These are phyloP conservation scores for Tachyglossus aculeatus DNA, from an alignment of 2,797 vertebrate genomes.

Conservation along the genomic window DNA sequence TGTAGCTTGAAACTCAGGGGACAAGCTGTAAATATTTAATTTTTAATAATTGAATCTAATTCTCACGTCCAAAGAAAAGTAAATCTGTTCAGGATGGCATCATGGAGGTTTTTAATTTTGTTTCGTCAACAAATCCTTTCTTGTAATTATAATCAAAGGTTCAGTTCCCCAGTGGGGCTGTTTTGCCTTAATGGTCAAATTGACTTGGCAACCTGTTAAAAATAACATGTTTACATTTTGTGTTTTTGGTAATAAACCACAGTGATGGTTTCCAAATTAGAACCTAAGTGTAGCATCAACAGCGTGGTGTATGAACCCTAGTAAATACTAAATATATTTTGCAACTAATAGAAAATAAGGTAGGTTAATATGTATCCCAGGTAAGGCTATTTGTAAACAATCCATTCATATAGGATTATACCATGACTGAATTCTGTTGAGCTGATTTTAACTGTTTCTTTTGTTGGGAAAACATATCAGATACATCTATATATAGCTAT, in stretches of 20 bases:
- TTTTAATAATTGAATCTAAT: constrained; percentile 6
- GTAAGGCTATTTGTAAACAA: too few relatives aligned
- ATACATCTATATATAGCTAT: too few relatives aligned
- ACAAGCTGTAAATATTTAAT: constrained; percentile 16
- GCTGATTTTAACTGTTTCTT: too few relatives aligned
- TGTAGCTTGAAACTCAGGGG: not conserved
- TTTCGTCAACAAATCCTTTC: constrained; percentile 30
- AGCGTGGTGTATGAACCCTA: not conserved
- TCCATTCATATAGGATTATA: too few relatives aligned
- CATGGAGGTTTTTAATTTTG: constrained; percentile 31
- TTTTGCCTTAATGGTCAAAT: constrained; percentile 23
- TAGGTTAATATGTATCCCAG: not conserved
- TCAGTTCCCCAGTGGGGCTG: constrained; percentile 20
- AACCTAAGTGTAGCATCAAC: not conserved
- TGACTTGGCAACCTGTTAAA: not conserved
- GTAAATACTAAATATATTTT: not conserved
- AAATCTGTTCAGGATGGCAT: constrained; percentile 3
- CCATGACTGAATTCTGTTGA: too few relatives aligned
- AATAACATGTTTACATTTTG: too few relatives aligned
- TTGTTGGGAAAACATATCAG: too few relatives aligned
- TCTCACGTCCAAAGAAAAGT: constrained; percentile 9
- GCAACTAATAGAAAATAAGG: not conserved
- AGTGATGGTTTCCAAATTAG: not conserved
- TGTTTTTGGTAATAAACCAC: not conserved
- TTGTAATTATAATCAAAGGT: constrained; percentile 29